Conservation (phyloP, 2,113 vertebrate genomes). For the Entosphenus tridentatus region DNA sequence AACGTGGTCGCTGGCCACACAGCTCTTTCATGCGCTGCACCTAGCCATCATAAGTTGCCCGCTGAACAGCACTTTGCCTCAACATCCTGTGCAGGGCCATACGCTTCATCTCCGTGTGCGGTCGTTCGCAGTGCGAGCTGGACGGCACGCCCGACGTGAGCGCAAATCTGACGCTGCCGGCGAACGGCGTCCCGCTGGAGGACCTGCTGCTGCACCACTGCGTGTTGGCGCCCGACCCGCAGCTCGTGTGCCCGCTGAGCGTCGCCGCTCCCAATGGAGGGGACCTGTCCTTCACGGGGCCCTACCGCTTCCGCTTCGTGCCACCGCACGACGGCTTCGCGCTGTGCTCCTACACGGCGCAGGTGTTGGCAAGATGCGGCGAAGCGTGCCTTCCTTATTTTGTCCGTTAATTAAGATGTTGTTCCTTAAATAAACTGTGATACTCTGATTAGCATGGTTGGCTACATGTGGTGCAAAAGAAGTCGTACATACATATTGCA, state of each 20-base stretch:
- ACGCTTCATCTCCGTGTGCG: too few species aligned
- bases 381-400: neutral
- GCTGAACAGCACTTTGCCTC: too few species aligned
- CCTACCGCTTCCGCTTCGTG: conserved; percentile 4
- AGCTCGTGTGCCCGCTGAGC: too few species aligned
- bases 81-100: too few species aligned
- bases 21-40: too few species aligned
- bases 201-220: conserved; percentile 2
- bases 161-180: conserved; percentile 2
- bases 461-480: too few species aligned
- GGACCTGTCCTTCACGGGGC: neutral
- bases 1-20: too few species aligned
- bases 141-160: neutral
- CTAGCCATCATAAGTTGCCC: too few species aligned
- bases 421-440: too few species aligned
- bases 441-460: too few species aligned
- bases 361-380: too few species aligned
- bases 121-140: neutral
- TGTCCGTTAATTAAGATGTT: neutral
- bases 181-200: neutral
- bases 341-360: neutral
- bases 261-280: neutral
- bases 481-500: too few species aligned
- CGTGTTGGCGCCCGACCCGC: neutral
- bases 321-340: neutral